Evolutionary conservation across 1,140 invertebrate genomes (phyloP).

Genomic region (Drosophila elegans): DNA sequence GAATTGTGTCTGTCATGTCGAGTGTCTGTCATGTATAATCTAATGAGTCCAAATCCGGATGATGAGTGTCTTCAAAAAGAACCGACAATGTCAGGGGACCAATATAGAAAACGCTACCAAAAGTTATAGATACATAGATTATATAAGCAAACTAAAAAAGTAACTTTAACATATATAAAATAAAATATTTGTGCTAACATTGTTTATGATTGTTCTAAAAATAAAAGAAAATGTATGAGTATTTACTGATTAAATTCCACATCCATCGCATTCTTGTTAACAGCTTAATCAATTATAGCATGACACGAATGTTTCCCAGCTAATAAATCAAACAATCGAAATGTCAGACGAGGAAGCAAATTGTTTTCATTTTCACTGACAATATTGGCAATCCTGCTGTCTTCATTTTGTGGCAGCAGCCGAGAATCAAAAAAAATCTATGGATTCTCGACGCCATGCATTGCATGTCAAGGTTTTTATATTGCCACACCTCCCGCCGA

Average conservation of each 20-base stretch:
- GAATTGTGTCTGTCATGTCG: constrained; percentile 33
- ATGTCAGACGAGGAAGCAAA: constrained; percentile 12
- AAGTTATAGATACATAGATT: too few species aligned
- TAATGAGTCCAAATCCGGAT: constrained; percentile 22
- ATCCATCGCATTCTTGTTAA: background rate
- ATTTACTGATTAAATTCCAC: background rate
- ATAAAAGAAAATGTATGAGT: background rate
- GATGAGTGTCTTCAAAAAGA: background rate
- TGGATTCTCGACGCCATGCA: constrained; percentile 16
- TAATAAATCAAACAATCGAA: constrained; percentile 48
- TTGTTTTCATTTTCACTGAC: constrained; percentile 37
- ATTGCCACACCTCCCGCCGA: constrained; percentile 2
- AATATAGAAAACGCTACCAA: too few species aligned
- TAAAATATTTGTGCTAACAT: background rate
- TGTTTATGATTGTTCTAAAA: background rate
- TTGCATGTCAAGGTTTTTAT: constrained; percentile 68
- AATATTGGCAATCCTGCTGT: constrained; percentile 40
- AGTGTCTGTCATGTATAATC: constrained; percentile 3
- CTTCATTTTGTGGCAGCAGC: constrained; percentile 32
- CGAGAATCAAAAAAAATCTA: background rate
- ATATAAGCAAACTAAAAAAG: too few species aligned
- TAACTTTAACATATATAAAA: background rate
- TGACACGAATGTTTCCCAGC: constrained; percentile 15
- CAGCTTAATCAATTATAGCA: constrained; percentile 18
- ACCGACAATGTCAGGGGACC: background rate